Conservation (phyloP, 1,140 invertebrate genomes). For the Meloidogyne hapla region DNA sequence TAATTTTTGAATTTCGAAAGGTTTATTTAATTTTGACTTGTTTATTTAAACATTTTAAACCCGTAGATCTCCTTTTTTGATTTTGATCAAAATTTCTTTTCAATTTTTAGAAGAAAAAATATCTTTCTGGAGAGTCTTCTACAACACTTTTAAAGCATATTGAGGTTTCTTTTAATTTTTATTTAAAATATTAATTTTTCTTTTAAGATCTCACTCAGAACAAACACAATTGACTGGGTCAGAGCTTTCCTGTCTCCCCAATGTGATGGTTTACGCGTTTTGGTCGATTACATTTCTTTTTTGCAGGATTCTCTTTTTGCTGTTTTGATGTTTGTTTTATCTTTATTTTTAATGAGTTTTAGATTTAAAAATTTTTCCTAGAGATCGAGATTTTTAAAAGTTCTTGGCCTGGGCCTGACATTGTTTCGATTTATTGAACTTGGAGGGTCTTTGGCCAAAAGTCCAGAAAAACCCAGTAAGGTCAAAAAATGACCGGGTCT, state of each 20-base stretch:
- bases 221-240: slow-evolving; percentile 99
- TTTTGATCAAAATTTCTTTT: too few relatives aligned
- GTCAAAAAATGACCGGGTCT: too few relatives aligned
- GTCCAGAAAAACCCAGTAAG: too few relatives aligned
- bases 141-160: slow-evolving; percentile 89
- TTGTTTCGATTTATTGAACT: too few relatives aligned
- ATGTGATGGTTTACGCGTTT: slow-evolving; percentile 89
- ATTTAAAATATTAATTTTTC: neutral
- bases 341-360: slow-evolving; percentile 7
- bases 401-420: too few relatives aligned
- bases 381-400: too few relatives aligned
- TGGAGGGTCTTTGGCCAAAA: too few relatives aligned
- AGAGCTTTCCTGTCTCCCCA: slow-evolving; percentile 92
- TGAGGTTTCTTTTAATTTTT: neutral
- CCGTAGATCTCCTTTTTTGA: too few relatives aligned
- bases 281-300: slow-evolving; percentile 80
- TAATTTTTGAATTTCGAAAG: too few relatives aligned
- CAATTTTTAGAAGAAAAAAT: slow-evolving; percentile 74
- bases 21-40: too few relatives aligned
- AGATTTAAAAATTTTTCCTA: neutral
- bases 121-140: slow-evolving; percentile 91
- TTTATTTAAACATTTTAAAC: too few relatives aligned
- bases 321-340: neutral
- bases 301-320: slow-evolving; percentile 46
- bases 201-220: slow-evolving; percentile 94